Evolutionary conservation across 1,140 invertebrate species (phyloP).

Genomic region (Oedothorax gibbosus): DNA sequence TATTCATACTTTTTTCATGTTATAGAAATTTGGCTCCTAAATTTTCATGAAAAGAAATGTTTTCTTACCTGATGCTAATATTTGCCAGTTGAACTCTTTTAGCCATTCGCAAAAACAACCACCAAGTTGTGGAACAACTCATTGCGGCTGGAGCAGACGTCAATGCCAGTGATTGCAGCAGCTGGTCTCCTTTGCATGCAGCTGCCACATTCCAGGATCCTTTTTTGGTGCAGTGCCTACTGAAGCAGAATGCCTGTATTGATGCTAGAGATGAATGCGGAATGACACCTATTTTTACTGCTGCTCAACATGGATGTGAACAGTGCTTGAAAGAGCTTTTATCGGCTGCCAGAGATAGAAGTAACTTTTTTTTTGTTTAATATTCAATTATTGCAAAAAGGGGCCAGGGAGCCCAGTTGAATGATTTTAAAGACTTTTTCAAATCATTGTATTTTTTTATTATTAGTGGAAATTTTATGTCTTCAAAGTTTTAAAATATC

Average conservation of each 20-base stretch:
- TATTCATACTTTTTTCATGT: too few relatives aligned
- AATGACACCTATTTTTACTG: conserved; percentile 68
- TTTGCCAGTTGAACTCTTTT: not conserved
- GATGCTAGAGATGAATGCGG: conserved; percentile 66
- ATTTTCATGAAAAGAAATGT: not conserved
- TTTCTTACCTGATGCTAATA: too few relatives aligned
- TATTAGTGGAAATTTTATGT: too few relatives aligned
- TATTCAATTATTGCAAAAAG: not conserved
- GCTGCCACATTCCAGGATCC: conserved; percentile 64
- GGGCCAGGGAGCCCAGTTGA: too few relatives aligned
- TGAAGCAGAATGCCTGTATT: conserved; percentile 66
- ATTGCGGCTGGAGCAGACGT: conserved; percentile 63
- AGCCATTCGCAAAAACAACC: conserved; percentile 21
- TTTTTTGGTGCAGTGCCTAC: conserved; percentile 63
- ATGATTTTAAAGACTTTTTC: too few relatives aligned
- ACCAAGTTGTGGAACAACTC: conserved; percentile 45
- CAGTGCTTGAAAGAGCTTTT: conserved; percentile 66
- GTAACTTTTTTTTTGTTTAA: conserved; percentile 5
- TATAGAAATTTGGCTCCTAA: too few relatives aligned
- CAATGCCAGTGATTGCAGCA: conserved; percentile 65
- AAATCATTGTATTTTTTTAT: too few relatives aligned
- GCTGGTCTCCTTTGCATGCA: conserved; percentile 66
- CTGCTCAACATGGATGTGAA: conserved; percentile 66
- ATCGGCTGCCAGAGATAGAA: conserved; percentile 62
- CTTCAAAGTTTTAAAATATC: not conserved